Conservation (phyloP, 2,113 vertebrate species). For the Aleadryas rufinucha region DNA sequence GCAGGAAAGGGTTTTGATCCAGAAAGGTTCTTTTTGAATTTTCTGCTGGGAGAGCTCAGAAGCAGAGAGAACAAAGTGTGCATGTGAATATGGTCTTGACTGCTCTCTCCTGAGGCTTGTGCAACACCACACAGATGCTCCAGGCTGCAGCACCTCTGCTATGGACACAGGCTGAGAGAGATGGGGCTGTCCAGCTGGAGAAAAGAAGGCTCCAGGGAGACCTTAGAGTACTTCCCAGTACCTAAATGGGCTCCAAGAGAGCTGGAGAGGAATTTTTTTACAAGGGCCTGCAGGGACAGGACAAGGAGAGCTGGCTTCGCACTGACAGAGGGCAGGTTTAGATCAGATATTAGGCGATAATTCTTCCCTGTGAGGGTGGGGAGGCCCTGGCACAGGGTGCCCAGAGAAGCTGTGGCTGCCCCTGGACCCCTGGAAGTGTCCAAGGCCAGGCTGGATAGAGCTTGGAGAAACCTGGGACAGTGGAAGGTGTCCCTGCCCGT, state of each 20-base stretch:
- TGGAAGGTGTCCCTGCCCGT: neutral
- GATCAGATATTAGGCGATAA: no score
- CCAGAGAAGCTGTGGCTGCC: neutral
- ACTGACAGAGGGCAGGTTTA: neutral
- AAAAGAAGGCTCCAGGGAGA: neutral
- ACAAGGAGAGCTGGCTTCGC: neutral
- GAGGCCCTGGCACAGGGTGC: neutral
- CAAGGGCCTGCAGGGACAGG: neutral
- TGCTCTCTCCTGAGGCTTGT: neutral
- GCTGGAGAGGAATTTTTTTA: neutral
- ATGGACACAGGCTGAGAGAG: no score
- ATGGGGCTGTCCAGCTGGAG: neutral
- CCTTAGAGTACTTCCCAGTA: neutral
- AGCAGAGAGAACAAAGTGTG: neutral
- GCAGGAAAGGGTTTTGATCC: neutral
- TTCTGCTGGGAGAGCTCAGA: fast-evolving
- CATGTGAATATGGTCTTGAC: neutral
- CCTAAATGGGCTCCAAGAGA: neutral
- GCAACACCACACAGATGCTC: neutral
- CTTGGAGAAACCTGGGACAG: neutral
- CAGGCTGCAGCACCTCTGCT: neutral
- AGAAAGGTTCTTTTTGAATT: neutral
- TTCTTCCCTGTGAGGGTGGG: neutral
- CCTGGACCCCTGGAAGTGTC: neutral
- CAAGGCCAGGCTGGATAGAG: fast-evolving